Evolutionary conservation across 2,113 vertebrate genomes (phyloP), one percentile per base, ranked within the genome.

Genomic region (Crotophaga sulcirostris): DNA sequence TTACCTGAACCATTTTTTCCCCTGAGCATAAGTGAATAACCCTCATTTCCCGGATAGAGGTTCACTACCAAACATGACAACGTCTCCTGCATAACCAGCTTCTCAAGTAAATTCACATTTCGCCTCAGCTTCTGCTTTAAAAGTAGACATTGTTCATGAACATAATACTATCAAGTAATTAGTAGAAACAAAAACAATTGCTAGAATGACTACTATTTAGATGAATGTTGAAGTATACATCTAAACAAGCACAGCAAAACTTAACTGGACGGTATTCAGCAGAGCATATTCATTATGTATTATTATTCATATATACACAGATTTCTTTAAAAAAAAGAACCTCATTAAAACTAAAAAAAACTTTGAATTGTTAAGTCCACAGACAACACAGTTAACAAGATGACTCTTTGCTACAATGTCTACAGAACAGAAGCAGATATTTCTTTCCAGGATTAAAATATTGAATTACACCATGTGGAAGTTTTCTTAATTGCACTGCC

Each of bases 91-190:
- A 99, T 99, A 91, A 99, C 98, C 94, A 99, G 98, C 97, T 99
- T 99, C 97, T 99, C 99, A 96, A 99, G 98, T 95, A 99, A 98
- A 97, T 99, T 99, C 97, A 99, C 99, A 98, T 99, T 99, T 98
- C 99, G 98, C 96, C 99, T 99, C 97, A 99, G 98, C 97, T 99
- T 99, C 99, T 99, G 97, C 97, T 98, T 98, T 98, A 98, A 97
- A 98, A 96, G 97, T 92, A 97, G 94, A 95, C 15, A 96, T 77
- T 94, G 60, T 73, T 97, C 78, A 94, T 97, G 94, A 97, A 97
- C 97, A 97, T 81, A 94, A 84, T 84, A 94, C 92, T 68, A 68
- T 64, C 26, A 70, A 63, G 66, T 68, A 84, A 93, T 67, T 69
- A 93, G 63, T 15, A 96, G 69, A 60, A 56, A 40, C 69, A 87